Base-by-base conservation (phyloP, 2,797 vertebrate genomes). In the Siniperca undulata region DNA sequence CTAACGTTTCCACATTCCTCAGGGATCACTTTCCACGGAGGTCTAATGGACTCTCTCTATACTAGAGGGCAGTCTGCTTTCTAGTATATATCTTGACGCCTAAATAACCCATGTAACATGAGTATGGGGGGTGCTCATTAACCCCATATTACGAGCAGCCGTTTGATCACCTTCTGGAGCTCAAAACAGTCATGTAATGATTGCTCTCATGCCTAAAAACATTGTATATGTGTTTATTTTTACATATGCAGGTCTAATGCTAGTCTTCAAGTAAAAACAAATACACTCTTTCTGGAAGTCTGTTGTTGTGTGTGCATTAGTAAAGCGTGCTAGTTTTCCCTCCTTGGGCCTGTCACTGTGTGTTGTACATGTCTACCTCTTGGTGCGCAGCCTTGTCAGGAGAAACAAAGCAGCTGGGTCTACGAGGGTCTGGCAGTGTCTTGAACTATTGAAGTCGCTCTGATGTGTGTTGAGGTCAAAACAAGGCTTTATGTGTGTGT, bases 391-490 rank as follows among this genome's bases (percentile, higher is more conserved):
- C 55, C 65, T 69, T 87, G 70, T 82, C 76, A 76, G 27, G 19
- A 14, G 42, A 70, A 90, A 84, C 79, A 83, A 86, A 88, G 87
- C 77, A 53, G 79, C 55, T 19, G 34, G 20, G 38, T 73, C 66
- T 46, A 36, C 13, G n/a, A 58, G 22, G 52, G 40, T 70, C 83
- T 80, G 58, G 53, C 68, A 78, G 76, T 74, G 69, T 88, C 62
- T 72, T 68, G 38, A 82, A 70, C 75, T 75, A 60, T 72, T 85
- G 74, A 81, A 69, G 79, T 61, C 3, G 5, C 27, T 87, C 69
- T 73, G 76, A 80, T 83, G 60, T 71, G 82, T 64, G 55, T 73
- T 70, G 53, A 76, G 83, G 81, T 88, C 65, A 83, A 88, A 85
- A 81, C 42, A 20, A 72, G 77, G 38, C 79, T 89, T 74, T 81